phyloP scores from a whole-genome alignment of 2,113 vertebrate species.

The Pterophyllum scalare region DNA sequence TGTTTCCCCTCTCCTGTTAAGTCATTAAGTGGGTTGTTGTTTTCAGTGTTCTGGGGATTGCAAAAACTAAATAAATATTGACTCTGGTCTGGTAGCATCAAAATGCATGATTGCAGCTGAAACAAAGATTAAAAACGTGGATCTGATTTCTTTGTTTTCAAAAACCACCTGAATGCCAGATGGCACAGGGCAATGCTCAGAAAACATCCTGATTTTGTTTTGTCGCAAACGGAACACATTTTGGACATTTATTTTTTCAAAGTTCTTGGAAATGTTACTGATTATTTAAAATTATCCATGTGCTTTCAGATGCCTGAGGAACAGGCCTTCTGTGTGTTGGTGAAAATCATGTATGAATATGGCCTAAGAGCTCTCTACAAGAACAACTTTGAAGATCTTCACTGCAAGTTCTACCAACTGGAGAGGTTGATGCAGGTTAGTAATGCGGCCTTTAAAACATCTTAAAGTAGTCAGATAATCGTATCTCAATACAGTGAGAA shows the following conservation, averaged over 20 bases:
- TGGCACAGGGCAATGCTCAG: background rate
- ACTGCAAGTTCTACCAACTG: slow-evolving; percentile 98
- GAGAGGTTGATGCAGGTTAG: slow-evolving; percentile 95
- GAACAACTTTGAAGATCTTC: slow-evolving; percentile 99
- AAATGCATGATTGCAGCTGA: background rate
- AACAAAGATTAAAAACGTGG: background rate
- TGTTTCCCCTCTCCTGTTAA: background rate
- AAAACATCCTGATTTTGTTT: background rate
- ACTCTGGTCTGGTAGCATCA: background rate
- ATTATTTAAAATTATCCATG: background rate
- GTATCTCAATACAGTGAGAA: background rate
- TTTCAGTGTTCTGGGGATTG: background rate
- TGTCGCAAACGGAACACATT: background rate
- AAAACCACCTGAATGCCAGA: background rate
- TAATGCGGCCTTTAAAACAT: background rate
- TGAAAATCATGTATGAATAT: slow-evolving; percentile 98
- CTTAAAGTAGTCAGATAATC: background rate
- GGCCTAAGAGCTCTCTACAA: slow-evolving; percentile 93
- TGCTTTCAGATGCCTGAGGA: slow-evolving; percentile 96
- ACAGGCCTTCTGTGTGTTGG: slow-evolving; percentile 96
- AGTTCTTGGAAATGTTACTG: background rate
- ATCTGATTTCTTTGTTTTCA: background rate
- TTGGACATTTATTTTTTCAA: background rate
- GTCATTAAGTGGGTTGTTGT: background rate
- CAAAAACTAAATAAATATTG: slow-evolving; percentile 4